phyloP scores from a whole-genome alignment of 1,140 invertebrate species.

The Leptinotarsa texana region DNA sequence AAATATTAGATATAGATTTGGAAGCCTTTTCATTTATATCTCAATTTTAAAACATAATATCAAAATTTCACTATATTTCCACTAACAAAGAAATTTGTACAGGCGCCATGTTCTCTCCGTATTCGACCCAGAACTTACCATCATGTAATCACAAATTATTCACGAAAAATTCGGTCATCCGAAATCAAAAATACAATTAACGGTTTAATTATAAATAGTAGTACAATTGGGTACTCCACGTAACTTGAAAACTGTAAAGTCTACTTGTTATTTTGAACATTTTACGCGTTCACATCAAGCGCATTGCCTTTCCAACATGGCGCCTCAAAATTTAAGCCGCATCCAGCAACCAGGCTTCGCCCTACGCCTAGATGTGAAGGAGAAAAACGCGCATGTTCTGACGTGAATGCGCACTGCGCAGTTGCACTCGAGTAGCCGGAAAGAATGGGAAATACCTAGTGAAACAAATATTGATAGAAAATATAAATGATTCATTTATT shows the following conservation, averaged over 20 bases:
- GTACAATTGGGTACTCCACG: slow-evolving; percentile 61
- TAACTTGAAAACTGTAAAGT: slow-evolving; percentile 58
- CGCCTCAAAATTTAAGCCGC: slow-evolving; percentile 50
- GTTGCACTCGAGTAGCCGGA: too few relatives aligned
- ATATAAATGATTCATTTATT: too few relatives aligned
- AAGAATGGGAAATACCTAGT: too few relatives aligned
- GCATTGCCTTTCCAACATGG: slow-evolving; percentile 63
- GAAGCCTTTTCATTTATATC: too few relatives aligned
- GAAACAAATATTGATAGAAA: too few relatives aligned
- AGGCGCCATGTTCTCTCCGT: slow-evolving; percentile 64
- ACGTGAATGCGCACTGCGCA: neutral
- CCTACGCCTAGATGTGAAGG: neutral
- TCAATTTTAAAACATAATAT: neutral
- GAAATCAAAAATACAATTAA: slow-evolving; percentile 56
- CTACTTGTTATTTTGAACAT: slow-evolving; percentile 60
- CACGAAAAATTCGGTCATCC: slow-evolving; percentile 59
- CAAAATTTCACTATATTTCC: neutral
- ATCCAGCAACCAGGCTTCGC: neutral
- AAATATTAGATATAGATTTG: too few relatives aligned
- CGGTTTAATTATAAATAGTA: slow-evolving; percentile 53
- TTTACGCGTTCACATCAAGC: slow-evolving; percentile 60
- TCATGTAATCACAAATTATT: slow-evolving; percentile 66
- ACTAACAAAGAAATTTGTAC: slow-evolving; percentile 59
- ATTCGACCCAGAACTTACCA: slow-evolving; percentile 60
- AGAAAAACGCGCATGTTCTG: neutral